Percentiles rank a stretch among this genome's conserved stretches.
These are phyloP conservation scores for Drosophila falleni DNA, from an alignment of 2,888 invertebrate genomes.

Conservation along the genomic window DNA sequence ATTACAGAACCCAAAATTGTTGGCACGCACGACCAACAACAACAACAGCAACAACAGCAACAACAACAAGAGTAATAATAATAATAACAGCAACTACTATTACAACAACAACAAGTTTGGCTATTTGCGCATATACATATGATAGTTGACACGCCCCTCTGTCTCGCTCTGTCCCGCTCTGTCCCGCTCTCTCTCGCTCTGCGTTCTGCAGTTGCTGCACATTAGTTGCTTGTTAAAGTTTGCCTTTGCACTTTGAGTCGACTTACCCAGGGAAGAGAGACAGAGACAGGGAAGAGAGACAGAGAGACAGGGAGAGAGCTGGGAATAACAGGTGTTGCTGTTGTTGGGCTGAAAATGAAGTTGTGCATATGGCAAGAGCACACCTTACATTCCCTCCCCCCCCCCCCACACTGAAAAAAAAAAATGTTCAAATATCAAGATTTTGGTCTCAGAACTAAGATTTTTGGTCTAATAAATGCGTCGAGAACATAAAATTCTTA, in stretches of 20 bases:
- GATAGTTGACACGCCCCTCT: slow-evolving; percentile 27
- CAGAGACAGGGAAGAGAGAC: not conserved
- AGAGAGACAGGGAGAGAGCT: not conserved
- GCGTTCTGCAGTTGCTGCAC: slow-evolving; percentile 10
- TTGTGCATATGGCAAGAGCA: slow-evolving; percentile 22
- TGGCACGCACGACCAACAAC: slow-evolving; percentile 56
- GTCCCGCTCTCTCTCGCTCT: not conserved
- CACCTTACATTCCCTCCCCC: not conserved
- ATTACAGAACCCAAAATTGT: slow-evolving; percentile 51
- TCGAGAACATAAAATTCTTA: too few species aligned
- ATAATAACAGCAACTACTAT: slow-evolving; percentile 10
- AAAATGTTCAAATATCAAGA: too few species aligned
- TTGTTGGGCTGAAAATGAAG: slow-evolving; percentile 23
- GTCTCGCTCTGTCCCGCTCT: too few species aligned
- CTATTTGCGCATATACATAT: slow-evolving; percentile 29
- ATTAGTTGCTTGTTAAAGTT: slow-evolving; percentile 62
- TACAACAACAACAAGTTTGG: slow-evolving; percentile 24
- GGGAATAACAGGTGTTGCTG: slow-evolving; percentile 15
- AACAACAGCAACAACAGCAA: slow-evolving; percentile 10
- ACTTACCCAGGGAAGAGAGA: not conserved
- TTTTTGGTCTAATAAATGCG: too few species aligned
- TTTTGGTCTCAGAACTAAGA: too few species aligned
- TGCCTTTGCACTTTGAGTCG: slow-evolving; percentile 36
- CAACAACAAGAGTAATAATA: not conserved
- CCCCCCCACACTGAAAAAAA: too few species aligned